A percentile compares a stretch with the other conserved stretches of the same genome.
phyloP scores from a whole-genome alignment of 2,113 vertebrate genomes.

The Delphinus delphis region DNA sequence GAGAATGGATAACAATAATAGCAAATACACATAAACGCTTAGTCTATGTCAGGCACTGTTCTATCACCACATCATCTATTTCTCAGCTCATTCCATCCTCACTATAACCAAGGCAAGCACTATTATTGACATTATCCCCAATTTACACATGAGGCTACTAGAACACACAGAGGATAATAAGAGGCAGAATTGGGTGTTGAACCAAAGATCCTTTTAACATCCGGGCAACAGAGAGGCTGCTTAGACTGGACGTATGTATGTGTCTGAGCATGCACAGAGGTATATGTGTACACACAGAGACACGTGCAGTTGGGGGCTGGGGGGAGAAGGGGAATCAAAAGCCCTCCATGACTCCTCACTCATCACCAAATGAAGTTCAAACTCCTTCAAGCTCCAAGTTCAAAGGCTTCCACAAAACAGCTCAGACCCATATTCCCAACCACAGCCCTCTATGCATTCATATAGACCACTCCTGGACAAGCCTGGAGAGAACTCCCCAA shows the following conservation, averaged over 20 bases:
- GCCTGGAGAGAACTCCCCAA: neutral
- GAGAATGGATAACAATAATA: neutral
- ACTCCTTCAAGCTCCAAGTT: neutral
- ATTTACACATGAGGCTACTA: neutral
- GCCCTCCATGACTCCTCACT: neutral
- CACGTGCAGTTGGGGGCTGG: neutral
- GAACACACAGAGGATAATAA: neutral
- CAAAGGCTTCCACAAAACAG: neutral
- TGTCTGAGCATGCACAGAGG: neutral
- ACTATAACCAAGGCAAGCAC: neutral
- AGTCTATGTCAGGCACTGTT: neutral
- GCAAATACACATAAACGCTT: neutral
- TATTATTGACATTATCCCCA: neutral
- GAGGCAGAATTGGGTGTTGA: neutral
- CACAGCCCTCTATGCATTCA: neutral
- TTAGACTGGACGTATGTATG: rapidly evolving
- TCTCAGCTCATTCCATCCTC: neutral
- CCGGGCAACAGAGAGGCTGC: neutral
- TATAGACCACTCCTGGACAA: neutral
- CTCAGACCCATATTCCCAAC: neutral
- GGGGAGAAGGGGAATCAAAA: neutral
- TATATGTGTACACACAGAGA: neutral
- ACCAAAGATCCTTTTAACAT: neutral
- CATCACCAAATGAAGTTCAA: neutral
- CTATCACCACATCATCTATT: neutral